Base-by-base conservation (phyloP, 1,140 invertebrate species). In the Temnothorax nylanderi region DNA sequence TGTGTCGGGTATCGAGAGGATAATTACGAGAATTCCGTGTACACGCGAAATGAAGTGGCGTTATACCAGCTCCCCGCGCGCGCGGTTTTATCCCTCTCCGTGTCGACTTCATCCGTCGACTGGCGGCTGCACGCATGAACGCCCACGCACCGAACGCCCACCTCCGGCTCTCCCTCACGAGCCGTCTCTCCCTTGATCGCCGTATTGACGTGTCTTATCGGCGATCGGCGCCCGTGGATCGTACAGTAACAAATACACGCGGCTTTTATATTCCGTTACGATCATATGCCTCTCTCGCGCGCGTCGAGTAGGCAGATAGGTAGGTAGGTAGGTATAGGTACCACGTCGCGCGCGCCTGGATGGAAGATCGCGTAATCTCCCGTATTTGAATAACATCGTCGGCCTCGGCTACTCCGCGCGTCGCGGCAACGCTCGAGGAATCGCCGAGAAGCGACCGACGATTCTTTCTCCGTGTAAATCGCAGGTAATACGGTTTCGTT, bases 171-270 rank as follows among this genome's bases (percentile, higher is more conserved):
- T 78, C 49, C 47, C 41, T 78, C 34, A 56, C 58, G 77, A 80
- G 47, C 69, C 67, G 80, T 74, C 74, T 80, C 65, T 26, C 26
- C 26, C 67, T 58, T 77, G 47, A 85, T 85, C 82, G 58, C 74
- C 21, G 82, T 85, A 85, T 85, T 85, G 82, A 85, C 82, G 74
- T 78, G 58, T 85, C 58, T 85, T 85, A 85, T 85, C 82, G 58
- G 60, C 74, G 47, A 85, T 85, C 74, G 60, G 62, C 82, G 60
- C 60, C 56, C 67, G 62, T 81, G 78, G 51, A 84, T 74, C 69
- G 69, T 49, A 71, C 80, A 84, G 67, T 84, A 84, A 84, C 80
- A 84, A 84, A 74, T 84, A 74, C 64, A 71, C 54, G 54, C 69
- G 26, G 69, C 69, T 75, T 75, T 84, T 81, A 71, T 81, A 81